Evolutionary conservation across 2,888 invertebrate species (phyloP).

Genomic region (Cloeon dipterum): DNA sequence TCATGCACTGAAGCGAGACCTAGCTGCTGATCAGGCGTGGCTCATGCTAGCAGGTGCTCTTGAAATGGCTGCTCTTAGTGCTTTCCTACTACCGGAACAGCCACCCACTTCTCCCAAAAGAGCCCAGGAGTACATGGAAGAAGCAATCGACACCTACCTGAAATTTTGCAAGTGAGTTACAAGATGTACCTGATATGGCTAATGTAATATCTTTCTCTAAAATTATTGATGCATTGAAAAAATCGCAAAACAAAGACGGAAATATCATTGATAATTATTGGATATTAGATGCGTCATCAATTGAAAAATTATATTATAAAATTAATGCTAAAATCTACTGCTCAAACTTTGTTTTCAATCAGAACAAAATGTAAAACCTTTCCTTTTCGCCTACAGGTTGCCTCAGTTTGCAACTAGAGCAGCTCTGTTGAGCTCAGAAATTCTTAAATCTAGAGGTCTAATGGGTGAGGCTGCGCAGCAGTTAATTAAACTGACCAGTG

Average conservation of each 20-base stretch:
- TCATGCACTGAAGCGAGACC: slow-evolving; percentile 92
- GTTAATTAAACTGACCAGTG: slow-evolving; percentile 84
- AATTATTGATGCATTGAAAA: slow-evolving; percentile 11
- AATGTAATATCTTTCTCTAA: slow-evolving; percentile 7
- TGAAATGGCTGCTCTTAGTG: slow-evolving; percentile 86
- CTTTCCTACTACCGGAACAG: slow-evolving; percentile 42
- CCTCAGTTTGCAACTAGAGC: slow-evolving; percentile 83
- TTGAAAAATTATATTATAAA: too few species aligned
- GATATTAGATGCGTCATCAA: too few species aligned
- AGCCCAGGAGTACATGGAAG: slow-evolving; percentile 80
- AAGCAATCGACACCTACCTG: slow-evolving; percentile 75
- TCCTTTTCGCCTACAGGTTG: too few species aligned
- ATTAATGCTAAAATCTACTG: too few species aligned
- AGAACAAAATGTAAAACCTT: too few species aligned
- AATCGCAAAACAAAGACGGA: too few species aligned
- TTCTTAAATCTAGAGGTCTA: slow-evolving; percentile 43
- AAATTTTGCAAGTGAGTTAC: slow-evolving; percentile 68
- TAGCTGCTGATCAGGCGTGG: slow-evolving; percentile 93
- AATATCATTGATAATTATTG: too few species aligned
- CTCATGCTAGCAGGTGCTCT: slow-evolving; percentile 88
- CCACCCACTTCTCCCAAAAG: slow-evolving; percentile 30
- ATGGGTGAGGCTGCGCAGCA: slow-evolving; percentile 89
- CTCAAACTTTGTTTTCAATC: too few species aligned
- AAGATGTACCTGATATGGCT: too few species aligned
- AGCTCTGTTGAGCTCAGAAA: slow-evolving; percentile 71